Evolutionary conservation across 1,140 invertebrate species (phyloP).

Genomic region (Pseudachorutes palmiensis): DNA sequence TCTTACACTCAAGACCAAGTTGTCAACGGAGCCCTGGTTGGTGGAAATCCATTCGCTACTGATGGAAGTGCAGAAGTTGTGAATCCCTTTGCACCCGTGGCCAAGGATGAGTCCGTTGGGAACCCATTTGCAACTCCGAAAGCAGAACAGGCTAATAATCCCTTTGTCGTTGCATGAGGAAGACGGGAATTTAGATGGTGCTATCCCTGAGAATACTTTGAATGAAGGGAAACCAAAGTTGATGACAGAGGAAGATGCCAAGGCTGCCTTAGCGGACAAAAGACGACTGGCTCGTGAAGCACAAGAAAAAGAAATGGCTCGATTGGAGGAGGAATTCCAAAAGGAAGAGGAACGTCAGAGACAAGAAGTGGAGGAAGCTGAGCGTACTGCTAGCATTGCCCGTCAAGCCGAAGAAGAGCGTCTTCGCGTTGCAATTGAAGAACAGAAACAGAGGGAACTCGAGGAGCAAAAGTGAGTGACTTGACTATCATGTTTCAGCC

Average conservation of each 20-base stretch:
- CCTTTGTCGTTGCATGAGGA: no score
- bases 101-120: not conserved
- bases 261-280: slow-evolving; percentile 77
- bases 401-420: slow-evolving; percentile 35
- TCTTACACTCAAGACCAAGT: not conserved
- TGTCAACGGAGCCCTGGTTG: not conserved
- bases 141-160: no score
- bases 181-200: not conserved
- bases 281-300: slow-evolving; percentile 72
- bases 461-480: slow-evolving; percentile 40
- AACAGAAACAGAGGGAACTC: slow-evolving; percentile 39
- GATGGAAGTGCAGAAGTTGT: not conserved
- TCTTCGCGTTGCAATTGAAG: slow-evolving; percentile 41
- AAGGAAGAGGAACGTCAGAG: slow-evolving; percentile 57
- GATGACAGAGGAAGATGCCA: slow-evolving; percentile 79
- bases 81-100: not conserved
- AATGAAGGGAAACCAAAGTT: slow-evolving; percentile 40
- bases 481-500: slow-evolving; percentile 21
- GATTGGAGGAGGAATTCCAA: slow-evolving; percentile 39
- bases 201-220: not conserved
- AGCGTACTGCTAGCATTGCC: slow-evolving; percentile 45
- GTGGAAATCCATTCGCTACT: not conserved
- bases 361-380: slow-evolving; percentile 67
- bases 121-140: no score
- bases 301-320: slow-evolving; percentile 67